Evolutionary conservation across 2,113 vertebrate genomes (phyloP).

Genomic region (Vicugna pacos): DNA sequence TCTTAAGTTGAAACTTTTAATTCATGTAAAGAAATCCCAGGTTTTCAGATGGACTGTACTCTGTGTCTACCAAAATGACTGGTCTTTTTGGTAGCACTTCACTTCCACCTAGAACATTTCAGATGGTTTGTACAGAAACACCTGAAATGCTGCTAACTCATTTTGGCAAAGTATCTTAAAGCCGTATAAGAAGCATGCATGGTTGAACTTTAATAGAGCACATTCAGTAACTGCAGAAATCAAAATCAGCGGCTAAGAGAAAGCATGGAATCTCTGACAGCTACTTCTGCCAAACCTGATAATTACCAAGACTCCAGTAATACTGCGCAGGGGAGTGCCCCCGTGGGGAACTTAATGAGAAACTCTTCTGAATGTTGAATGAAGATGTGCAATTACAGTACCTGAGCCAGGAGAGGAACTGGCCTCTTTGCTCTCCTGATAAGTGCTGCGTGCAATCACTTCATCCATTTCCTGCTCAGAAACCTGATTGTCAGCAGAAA

Average conservation of each 20-base stretch:
- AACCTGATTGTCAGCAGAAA: conserved; percentile 87
- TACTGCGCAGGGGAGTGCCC: fast-evolving
- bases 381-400: conserved; percentile 84
- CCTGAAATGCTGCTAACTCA: background rate
- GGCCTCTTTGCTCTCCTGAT: conserved; percentile 91
- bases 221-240: conserved; percentile 46
- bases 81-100: background rate
- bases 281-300: background rate
- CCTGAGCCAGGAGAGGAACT: conserved; percentile 88
- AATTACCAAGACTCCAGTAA: background rate
- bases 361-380: background rate
- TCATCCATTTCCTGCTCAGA: conserved; percentile 99
- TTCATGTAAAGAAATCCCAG: background rate
- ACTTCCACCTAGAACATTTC: conserved; percentile 2
- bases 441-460: conserved; percentile 93
- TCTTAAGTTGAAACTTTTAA: background rate
- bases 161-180: conserved; percentile 58
- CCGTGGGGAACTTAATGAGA: background rate
- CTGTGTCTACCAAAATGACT: background rate
- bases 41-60: background rate
- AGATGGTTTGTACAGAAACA: background rate
- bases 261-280: background rate
- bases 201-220: conserved; percentile 41
- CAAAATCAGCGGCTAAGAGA: background rate
- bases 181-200: background rate